These are phyloP conservation scores for Platycnemis pennipes DNA, from an alignment of 2,888 invertebrate genomes.

Conservation along the genomic window DNA sequence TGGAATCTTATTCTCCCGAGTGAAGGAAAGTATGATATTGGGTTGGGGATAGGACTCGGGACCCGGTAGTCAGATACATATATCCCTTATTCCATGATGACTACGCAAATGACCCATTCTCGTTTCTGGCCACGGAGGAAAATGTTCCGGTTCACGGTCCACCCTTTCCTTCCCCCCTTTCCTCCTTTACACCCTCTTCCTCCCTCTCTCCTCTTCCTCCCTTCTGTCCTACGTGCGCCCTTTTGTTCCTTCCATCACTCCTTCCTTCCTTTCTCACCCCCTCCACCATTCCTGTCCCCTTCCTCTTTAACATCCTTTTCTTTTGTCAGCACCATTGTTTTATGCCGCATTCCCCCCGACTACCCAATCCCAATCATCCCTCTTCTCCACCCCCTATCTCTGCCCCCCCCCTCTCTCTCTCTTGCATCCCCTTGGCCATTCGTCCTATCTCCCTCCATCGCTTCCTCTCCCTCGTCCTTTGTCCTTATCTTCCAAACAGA, in stretches of 20 bases:
- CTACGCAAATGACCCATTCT: neutral
- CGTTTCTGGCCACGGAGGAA: neutral
- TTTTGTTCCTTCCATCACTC: neutral
- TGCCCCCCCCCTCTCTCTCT: neutral
- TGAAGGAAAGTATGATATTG: too few relatives aligned
- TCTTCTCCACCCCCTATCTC: too few relatives aligned
- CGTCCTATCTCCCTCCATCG: neutral
- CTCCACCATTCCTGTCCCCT: neutral
- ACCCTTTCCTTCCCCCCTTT: neutral
- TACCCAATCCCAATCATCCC: neutral
- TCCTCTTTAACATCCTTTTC: neutral
- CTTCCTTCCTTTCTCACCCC: neutral
- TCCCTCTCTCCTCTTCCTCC: neutral
- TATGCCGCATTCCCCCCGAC: neutral
- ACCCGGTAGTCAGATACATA: too few relatives aligned
- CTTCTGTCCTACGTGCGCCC: too few relatives aligned
- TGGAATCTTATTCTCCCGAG: too few relatives aligned
- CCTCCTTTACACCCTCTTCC: neutral
- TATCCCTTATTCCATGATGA: neutral
- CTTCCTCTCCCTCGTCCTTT: neutral
- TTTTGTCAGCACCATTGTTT: constrained; percentile 18
- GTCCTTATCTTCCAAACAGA: constrained; percentile 61
- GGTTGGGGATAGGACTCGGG: too few relatives aligned
- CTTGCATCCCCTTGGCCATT: constrained; percentile 6
- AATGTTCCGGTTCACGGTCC: neutral